phyloP scores from a whole-genome alignment of 2,113 vertebrate genomes.

The Phalacrocorax aristotelis region DNA sequence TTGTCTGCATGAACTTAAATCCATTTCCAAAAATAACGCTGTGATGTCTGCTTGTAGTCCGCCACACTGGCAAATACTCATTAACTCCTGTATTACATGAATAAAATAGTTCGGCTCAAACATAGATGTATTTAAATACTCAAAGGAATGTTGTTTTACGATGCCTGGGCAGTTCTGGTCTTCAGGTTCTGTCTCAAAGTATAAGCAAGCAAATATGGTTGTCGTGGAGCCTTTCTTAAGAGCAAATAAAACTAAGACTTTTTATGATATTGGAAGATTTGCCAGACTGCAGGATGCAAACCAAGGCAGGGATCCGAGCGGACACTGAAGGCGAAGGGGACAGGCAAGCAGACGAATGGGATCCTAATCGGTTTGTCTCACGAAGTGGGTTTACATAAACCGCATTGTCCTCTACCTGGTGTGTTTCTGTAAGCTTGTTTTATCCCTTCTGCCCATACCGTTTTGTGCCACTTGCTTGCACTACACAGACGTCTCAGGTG shows the following conservation, averaged over 20 bases:
- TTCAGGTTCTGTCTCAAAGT: background rate
- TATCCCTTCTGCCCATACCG: background rate
- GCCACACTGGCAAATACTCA: background rate
- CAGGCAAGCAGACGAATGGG: background rate
- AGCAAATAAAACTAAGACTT: background rate
- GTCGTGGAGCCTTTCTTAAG: background rate
- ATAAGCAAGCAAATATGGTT: background rate
- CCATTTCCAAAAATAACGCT: background rate
- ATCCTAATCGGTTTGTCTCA: background rate
- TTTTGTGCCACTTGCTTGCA: accelerated
- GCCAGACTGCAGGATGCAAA: background rate
- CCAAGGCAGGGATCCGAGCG: background rate
- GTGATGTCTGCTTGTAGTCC: background rate
- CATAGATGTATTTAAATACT: background rate
- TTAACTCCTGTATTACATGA: background rate
- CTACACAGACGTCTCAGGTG: background rate
- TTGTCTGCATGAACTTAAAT: background rate
- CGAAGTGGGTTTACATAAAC: background rate
- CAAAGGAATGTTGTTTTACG: background rate
- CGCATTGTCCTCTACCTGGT: background rate
- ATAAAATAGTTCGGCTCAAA: background rate
- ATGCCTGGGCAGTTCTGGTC: background rate
- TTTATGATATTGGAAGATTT: background rate
- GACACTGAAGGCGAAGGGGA: background rate
- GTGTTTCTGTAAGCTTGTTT: background rate